Evolutionary conservation across 2,888 invertebrate species (phyloP).

Genomic region (Polylopha cassiicola): DNA sequence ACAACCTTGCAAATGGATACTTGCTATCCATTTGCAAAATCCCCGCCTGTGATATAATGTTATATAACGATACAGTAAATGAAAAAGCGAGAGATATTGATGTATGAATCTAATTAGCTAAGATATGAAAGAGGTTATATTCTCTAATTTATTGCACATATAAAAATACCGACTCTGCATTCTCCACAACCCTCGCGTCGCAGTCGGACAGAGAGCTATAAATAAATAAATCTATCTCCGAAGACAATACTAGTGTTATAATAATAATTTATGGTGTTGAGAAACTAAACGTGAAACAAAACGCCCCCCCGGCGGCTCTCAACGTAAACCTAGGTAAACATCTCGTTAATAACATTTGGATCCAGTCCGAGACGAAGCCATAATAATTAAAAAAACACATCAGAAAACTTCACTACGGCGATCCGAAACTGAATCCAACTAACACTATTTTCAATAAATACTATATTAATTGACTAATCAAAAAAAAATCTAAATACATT

Average conservation of each 20-base stretch:
- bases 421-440: slow-evolving; percentile 40
- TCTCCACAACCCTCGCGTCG: slow-evolving; percentile 26
- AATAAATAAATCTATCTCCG: slow-evolving; percentile 25
- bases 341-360: slow-evolving; percentile 36
- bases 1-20: too few species aligned
- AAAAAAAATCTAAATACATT: slow-evolving; percentile 41
- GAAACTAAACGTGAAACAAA: slow-evolving; percentile 43
- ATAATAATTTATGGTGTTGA: slow-evolving; percentile 43
- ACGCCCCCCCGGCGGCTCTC: slow-evolving; percentile 45
- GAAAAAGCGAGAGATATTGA: slow-evolving; percentile 63
- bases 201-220: slow-evolving; percentile 36
- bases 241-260: slow-evolving; percentile 26
- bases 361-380: slow-evolving; percentile 32
- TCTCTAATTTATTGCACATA: slow-evolving; percentile 72
- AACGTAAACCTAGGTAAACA: slow-evolving; percentile 39
- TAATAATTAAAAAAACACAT: slow-evolving; percentile 20
- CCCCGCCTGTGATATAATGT: slow-evolving; percentile 36
- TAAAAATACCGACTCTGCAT: slow-evolving; percentile 61
- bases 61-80: slow-evolving; percentile 45
- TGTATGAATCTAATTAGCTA: slow-evolving; percentile 69
- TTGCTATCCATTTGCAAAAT: slow-evolving; percentile 3
- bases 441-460: slow-evolving; percentile 46
- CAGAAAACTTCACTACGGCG: neutral
- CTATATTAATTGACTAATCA: slow-evolving; percentile 51
- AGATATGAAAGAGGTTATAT: slow-evolving; percentile 66